Base-by-base conservation (phyloP, 1,140 invertebrate species). In the Anthonomus grandis region DNA sequence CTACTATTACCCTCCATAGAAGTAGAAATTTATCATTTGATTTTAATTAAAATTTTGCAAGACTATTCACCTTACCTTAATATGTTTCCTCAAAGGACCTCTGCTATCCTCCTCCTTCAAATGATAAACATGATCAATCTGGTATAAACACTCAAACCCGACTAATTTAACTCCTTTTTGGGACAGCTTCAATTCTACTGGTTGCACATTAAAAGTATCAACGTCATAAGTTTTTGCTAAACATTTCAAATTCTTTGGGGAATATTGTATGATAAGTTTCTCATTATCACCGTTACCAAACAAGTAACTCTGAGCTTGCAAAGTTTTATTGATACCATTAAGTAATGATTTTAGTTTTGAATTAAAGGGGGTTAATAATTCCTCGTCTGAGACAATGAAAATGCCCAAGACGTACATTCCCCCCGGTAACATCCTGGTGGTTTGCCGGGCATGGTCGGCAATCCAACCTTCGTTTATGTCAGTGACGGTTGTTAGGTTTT, bases 361-460 rank as follows among this genome's bases (percentile, higher is more conserved):
- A 38, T 74, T 71, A 52, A 75, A 68, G 25, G 76, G 71, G 36
- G 74, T 79, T 66, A 88, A 81, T 59, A 82, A 76, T 65, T 88
- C 82, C 60, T 81, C 79, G 63, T 84, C 80, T 17, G 80, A 80
- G 25, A 83, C 75, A 15, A 83, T 69, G 64, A 82, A 82, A 66
- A 80, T 70, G 54, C 80, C 86, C 63, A 90, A 76, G 39, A 91
- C 84, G 74, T 82, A 82, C 75, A 90, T 82, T 18, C 89, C 89
- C 37, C 90, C 89, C 31, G 89, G 87, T 42, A 93, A 73, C 89
- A 91, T 91, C 73, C 86, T 80, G 2, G 83, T 86, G 0, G 90
- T 81, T 76, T 86, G 80, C 72, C 80, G 81, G 5, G 84, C 84
- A 76, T 87, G 84, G 73, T 86, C 84, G 5, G 82, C 83, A 5